Evolutionary conservation across 1,140 invertebrate species (phyloP).

Genomic region (Zeugodacus cucurbitae): DNA sequence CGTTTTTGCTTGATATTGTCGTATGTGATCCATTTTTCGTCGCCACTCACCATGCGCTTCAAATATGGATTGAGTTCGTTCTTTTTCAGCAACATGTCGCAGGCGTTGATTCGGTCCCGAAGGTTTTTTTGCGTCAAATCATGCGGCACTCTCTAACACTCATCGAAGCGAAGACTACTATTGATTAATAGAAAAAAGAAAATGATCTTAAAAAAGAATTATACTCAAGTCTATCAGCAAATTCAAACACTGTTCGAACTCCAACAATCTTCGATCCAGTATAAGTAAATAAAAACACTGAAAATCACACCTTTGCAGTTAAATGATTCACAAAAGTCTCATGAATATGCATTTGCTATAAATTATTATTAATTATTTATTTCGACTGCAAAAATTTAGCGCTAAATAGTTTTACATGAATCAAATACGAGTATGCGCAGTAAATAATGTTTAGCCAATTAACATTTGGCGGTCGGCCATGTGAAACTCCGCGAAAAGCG

Average conservation of each 20-base stretch:
- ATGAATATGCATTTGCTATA: neutral
- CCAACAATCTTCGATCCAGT: neutral
- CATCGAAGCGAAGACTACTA: too few relatives aligned
- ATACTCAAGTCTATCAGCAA: too few relatives aligned
- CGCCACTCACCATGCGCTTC: too few relatives aligned
- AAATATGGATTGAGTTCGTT: too few relatives aligned
- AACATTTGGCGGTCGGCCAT: neutral
- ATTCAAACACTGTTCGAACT: neutral
- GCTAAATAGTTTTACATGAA: conserved; percentile 26
- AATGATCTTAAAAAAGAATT: too few relatives aligned
- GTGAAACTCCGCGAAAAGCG: neutral
- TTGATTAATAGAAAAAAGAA: too few relatives aligned
- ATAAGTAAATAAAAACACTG: neutral
- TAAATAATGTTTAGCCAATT: neutral
- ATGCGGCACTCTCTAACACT: too few relatives aligned
- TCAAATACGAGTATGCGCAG: neutral
- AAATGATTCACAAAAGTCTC: neutral
- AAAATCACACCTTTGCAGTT: neutral
- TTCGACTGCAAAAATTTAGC: neutral
- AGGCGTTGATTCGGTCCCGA: too few relatives aligned
- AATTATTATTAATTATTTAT: neutral
- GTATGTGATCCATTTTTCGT: too few relatives aligned
- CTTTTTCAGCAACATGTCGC: too few relatives aligned
- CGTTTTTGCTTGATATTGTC: too few relatives aligned
- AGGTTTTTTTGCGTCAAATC: too few relatives aligned